Base-by-base conservation (phyloP, 2,113 vertebrate genomes). In the Puma concolor region DNA sequence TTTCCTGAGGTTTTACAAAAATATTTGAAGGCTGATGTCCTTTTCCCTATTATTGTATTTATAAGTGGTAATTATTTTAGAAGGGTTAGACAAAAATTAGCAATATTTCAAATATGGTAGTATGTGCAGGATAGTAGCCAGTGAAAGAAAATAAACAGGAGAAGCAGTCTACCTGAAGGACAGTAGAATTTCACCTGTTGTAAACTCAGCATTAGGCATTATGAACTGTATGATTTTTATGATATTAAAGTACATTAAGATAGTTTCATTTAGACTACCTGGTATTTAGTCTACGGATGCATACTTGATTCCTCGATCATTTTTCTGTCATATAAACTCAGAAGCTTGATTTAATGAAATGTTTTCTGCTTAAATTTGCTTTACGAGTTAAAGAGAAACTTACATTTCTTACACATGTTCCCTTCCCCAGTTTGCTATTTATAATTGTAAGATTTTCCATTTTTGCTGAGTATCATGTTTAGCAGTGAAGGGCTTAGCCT, bases 1-100 rank as follows among this genome's bases (percentile, higher is more conserved):
- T 82, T 92, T 79, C 60, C 57, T 41, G 50, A 88, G 36, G n/a
- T 94, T 93, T 90, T 97, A n/a, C 7, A 89, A 93, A 72, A 48
- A 67, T 95, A 76, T 94, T 71, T 95, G 72, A 86, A 86, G 54
- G 21, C 33, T 66, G 16, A 72, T 95, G 13, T 74, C 63, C 29
- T 84, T 71, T 85, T 81, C 36, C n/a, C 31, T 92, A 23, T 93
- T 79, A 50, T 91, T 90, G 23, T 41, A 54, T 95, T 94, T 77
- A 44, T 1, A 63, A 72, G 29, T 87, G 41, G 33, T 90, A 91
- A 71, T 48, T 95, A 71, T 89, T 52, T 89, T 16, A 16, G 29
- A 86, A 86, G 38, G 48, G 19, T 94, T 95, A 82, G 41, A 29
- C 71, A 69, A 87, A 92, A 94, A 77, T 93, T 57, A 23, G 3